phyloP scores from a whole-genome alignment of 2,888 invertebrate species.

The Caenorhabditis uteleia region DNA sequence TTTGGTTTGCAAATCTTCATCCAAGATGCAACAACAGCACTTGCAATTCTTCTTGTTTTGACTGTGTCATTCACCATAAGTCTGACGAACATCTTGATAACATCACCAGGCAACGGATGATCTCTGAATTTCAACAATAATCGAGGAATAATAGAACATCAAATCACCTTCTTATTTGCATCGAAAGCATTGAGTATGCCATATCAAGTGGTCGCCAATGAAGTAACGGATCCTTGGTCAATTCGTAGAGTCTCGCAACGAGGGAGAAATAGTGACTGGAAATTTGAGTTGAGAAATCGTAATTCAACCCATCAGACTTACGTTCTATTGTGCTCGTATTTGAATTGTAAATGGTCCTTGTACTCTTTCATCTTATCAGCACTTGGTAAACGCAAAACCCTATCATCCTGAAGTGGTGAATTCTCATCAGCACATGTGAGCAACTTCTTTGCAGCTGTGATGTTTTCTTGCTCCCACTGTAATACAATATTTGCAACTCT shows the following conservation, averaged over 20 bases:
- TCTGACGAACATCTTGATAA: slow-evolving; percentile 77
- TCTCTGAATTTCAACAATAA: slow-evolving; percentile 73
- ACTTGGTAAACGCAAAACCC: slow-evolving; percentile 6
- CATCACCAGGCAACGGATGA: slow-evolving; percentile 75
- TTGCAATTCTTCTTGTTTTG: slow-evolving; percentile 76
- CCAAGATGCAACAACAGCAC: slow-evolving; percentile 57
- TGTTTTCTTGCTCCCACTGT: slow-evolving; percentile 12
- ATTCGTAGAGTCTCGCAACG: slow-evolving; percentile 35
- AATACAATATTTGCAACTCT: background rate
- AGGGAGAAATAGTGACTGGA: slow-evolving; percentile 40
- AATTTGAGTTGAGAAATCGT: background rate
- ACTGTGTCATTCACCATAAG: slow-evolving; percentile 82
- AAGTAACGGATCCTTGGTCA: slow-evolving; percentile 47
- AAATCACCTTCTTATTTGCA: slow-evolving; percentile 75
- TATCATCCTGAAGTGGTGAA: slow-evolving; percentile 17
- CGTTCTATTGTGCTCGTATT: slow-evolving; percentile 19
- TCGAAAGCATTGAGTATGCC: slow-evolving; percentile 78
- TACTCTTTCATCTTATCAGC: slow-evolving; percentile 19
- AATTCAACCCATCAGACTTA: background rate
- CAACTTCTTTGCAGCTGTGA: slow-evolving; percentile 21
- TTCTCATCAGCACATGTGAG: slow-evolving; percentile 20
- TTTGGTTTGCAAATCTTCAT: slow-evolving; percentile 63
- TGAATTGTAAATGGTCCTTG: slow-evolving; percentile 10
- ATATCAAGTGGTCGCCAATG: slow-evolving; percentile 85
- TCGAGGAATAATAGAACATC: background rate